A percentile compares a stretch with the other conserved stretches of the same genome.
Evolutionary conservation across 2,113 vertebrate genomes (phyloP).

Genomic region (Marmota monax): DNA sequence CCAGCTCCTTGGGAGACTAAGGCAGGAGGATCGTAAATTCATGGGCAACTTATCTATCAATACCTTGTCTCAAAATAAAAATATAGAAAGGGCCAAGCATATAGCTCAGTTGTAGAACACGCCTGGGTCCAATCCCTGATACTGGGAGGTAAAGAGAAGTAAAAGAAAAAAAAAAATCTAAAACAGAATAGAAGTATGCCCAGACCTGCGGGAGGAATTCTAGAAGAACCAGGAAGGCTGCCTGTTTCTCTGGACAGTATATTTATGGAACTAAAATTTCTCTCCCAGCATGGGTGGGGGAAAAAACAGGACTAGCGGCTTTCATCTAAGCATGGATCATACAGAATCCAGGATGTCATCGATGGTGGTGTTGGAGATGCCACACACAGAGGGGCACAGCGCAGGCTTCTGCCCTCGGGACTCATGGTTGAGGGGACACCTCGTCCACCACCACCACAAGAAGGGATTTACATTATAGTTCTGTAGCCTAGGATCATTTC

Average conservation of each 20-base stretch:
- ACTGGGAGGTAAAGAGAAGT: no score
- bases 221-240: neutral
- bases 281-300: rapidly evolving
- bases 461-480: no score
- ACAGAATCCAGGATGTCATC: neutral
- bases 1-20: no score
- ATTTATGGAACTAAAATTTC: neutral
- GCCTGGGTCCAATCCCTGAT: no score
- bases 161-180: no score
- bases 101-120: no score
- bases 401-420: neutral
- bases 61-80: no score
- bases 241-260: neutral
- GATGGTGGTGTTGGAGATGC: rapidly evolving
- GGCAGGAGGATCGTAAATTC: no score
- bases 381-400: rapidly evolving
- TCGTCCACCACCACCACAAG: no score
- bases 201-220: neutral
- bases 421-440: neutral
- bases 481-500: neutral
- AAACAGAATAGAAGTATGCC: no score
- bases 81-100: no score
- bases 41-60: no score
- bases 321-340: rapidly evolving
- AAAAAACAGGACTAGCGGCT: rapidly evolving